phyloP scores from a whole-genome alignment of 2,113 vertebrate genomes.

The Misgurnus mizolepis region DNA sequence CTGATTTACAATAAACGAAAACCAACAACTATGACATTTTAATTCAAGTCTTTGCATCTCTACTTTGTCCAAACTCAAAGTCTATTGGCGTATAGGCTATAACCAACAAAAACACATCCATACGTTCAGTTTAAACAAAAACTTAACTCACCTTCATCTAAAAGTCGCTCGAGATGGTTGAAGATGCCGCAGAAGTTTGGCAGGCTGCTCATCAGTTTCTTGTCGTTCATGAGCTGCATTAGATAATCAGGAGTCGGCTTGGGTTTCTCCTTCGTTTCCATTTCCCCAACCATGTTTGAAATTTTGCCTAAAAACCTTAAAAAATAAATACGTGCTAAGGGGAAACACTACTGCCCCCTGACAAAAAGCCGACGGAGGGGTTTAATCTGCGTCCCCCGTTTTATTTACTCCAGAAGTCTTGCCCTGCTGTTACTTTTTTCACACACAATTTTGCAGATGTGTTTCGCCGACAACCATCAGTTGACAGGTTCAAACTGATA shows the following conservation, averaged over 20 bases:
- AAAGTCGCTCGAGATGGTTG: constrained; percentile 94
- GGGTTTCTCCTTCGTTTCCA: constrained; percentile 96
- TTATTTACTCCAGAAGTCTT: constrained; percentile 9
- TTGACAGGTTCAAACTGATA: not conserved
- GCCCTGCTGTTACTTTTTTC: constrained; percentile 12
- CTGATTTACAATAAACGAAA: not conserved
- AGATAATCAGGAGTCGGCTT: constrained; percentile 97
- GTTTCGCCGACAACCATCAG: not conserved
- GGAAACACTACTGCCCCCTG: not conserved
- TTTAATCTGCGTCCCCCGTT: not conserved
- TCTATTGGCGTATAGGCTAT: not conserved
- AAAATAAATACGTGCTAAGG: not conserved
- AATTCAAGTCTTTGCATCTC: too few relatives aligned
- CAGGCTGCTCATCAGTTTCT: constrained; percentile 97
- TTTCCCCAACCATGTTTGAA: constrained; percentile 88
- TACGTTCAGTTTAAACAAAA: not conserved
- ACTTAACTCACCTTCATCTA: constrained; percentile 87
- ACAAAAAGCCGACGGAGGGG: not conserved
- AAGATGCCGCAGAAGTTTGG: constrained; percentile 99
- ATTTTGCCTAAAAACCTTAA: not conserved
- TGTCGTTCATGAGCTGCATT: constrained; percentile 98
- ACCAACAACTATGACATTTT: not conserved
- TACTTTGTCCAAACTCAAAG: not conserved
- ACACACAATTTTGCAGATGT: not conserved
- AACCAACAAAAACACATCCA: not conserved